Base-by-base conservation (phyloP, 2,113 vertebrate genomes). In the Amazona guildingii region DNA sequence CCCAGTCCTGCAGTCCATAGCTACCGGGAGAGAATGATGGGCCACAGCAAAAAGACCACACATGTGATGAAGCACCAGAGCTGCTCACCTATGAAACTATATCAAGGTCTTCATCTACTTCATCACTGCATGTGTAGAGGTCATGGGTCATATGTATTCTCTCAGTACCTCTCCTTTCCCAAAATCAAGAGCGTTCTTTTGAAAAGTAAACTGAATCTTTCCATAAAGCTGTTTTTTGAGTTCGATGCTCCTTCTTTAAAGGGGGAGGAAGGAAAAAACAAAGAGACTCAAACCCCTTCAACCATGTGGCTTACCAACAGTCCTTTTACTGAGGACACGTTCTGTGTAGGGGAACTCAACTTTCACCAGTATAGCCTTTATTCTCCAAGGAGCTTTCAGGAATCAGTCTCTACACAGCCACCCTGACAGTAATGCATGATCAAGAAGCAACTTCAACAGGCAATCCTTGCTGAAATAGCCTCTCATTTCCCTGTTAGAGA, bases 321-420 rank as follows among this genome's bases (percentile, higher is more conserved):
- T 31, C 39, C 23, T 61, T 31, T 59, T 33, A 39, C 31, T 41
- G 31, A 55, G 16, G 28, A 54, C 37, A 87, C 29, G 10, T 2
- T 19, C 61, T 37, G 3, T 0, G 6, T 2, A 6, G 4, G 19
- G 6, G 7, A 66, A 17, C 4, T 54, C 64, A 49, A 31, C 27
- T 13, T 73, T 73, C 77, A 12, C 11, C 43, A 75, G 0, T 0
- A 46, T 7, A n/a, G 35, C 17, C 35, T 62, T 54, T 13, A 18
- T 43, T 79, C 21, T 72, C 31, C 11, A 24, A 75, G 10, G 13
- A 67, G 46, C 46, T 48, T 48, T 39, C 59, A 73, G 68, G 35
- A 46, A 75, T 62, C 68, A 18, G 33, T 14, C 18, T 27, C 35
- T 54, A 82, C n/a, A 46, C 14, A 67, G 29, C 41, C 67, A 62